A percentile compares a stretch with the other conserved stretches of the same genome.
Conservation (phyloP, 35 echinoderm and acorn worm genomes). For the Heliocidaris erythrogramma region DNA sequence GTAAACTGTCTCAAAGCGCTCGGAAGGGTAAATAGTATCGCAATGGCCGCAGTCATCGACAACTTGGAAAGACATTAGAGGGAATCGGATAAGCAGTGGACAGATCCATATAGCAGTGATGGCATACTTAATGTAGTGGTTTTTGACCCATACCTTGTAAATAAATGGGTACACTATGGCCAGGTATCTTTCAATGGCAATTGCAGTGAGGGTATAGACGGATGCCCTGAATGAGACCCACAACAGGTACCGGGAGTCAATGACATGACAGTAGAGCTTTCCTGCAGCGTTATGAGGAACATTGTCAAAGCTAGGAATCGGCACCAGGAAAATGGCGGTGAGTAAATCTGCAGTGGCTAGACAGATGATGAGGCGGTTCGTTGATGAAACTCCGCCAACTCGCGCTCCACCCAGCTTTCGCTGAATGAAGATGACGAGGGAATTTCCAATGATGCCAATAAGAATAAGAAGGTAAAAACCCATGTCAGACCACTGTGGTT, state of each 20-base stretch:
- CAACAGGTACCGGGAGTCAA: background rate
- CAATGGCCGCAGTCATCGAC: too few species aligned
- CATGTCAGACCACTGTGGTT: too few species aligned
- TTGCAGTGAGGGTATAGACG: background rate
- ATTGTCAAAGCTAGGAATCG: background rate
- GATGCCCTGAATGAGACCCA: background rate
- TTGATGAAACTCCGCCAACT: background rate
- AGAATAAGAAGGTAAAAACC: background rate
- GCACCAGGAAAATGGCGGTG: background rate
- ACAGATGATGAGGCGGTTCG: conserved; percentile 27
- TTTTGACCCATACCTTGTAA: background rate
- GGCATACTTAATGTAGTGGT: background rate
- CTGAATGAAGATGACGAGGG: conserved; percentile 5
- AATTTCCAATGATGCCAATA: background rate
- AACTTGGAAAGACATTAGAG: too few species aligned
- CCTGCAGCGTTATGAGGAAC: background rate
- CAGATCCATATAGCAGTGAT: background rate
- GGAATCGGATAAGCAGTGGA: background rate
- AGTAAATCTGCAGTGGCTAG: background rate
- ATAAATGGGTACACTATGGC: background rate
- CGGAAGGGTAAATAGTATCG: too few species aligned
- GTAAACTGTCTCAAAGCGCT: too few species aligned
- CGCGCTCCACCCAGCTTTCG: background rate
- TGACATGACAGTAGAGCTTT: background rate
- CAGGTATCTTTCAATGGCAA: background rate